Conservation (phyloP, 2,888 invertebrate species). For the Mythimna vitellina region DNA sequence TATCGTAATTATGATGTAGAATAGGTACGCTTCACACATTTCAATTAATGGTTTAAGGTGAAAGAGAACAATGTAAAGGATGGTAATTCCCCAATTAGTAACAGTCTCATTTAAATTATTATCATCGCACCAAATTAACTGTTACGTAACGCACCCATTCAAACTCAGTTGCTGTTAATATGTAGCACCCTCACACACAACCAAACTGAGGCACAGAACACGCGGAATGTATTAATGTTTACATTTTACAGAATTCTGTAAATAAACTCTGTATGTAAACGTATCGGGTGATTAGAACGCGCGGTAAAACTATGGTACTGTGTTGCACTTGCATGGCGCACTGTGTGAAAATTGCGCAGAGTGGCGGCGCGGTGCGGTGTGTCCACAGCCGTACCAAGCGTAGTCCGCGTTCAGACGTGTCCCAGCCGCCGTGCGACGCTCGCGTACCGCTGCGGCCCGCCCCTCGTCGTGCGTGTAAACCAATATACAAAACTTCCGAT, state of each 20-base stretch:
- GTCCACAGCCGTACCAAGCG: constrained; percentile 71
- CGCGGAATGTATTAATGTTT: constrained; percentile 50
- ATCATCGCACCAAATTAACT: constrained; percentile 1
- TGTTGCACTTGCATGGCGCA: constrained; percentile 68
- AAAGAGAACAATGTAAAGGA: background rate
- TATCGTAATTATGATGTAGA: background rate
- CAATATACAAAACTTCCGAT: constrained; percentile 63
- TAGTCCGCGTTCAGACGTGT: constrained; percentile 75
- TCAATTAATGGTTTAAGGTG: background rate
- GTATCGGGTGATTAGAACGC: constrained; percentile 60
- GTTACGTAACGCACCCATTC: constrained; percentile 8
- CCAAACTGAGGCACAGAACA: constrained; percentile 14
- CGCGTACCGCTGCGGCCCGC: constrained; percentile 73
- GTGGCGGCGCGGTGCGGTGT: constrained; percentile 77
- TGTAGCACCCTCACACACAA: background rate
- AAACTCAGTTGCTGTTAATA: background rate
- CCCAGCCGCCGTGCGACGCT: constrained; percentile 77
- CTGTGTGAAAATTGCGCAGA: constrained; percentile 83
- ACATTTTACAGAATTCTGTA: constrained; percentile 53
- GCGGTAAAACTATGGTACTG: constrained; percentile 46
- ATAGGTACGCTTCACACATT: background rate
- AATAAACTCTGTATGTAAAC: constrained; percentile 53
- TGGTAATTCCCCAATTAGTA: constrained; percentile 10
- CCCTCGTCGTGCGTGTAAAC: constrained; percentile 67
- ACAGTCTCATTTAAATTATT: constrained; percentile 2